These are phyloP conservation scores for Sebastes steindachneri DNA, from an alignment of 2,797 vertebrate species.

Conservation along the genomic window DNA sequence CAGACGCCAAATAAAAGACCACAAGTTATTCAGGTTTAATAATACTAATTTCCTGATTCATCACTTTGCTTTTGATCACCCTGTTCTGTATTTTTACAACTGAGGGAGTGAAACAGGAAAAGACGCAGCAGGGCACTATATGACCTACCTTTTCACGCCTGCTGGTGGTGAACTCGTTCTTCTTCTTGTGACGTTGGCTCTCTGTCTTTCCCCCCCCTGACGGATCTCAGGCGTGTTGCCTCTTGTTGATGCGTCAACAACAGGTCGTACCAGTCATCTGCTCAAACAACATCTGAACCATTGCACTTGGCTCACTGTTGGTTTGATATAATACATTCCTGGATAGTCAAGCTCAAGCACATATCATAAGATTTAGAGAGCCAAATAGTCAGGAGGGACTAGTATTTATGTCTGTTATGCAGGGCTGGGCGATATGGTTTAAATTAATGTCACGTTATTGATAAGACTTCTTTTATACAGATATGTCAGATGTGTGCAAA, in stretches of 20 bases:
- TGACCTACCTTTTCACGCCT: constrained; percentile 49
- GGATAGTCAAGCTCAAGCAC: background rate
- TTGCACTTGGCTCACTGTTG: background rate
- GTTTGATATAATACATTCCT: background rate
- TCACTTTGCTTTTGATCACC: constrained; percentile 7
- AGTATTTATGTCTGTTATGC: background rate
- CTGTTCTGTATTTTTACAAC: background rate
- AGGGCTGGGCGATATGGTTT: accelerated
- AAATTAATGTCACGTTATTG: too few species aligned
- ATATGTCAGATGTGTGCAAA: background rate
- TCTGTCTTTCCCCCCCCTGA: background rate
- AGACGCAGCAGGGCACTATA: background rate
- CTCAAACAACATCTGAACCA: background rate
- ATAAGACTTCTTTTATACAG: too few species aligned
- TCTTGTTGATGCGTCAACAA: constrained; percentile 41
- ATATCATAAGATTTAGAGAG: background rate
- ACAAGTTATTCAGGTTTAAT: background rate
- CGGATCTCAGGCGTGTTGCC: constrained; percentile 41
- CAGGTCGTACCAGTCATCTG: constrained; percentile 18
- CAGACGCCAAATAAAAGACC: constrained; percentile 15
- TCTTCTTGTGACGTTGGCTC: constrained; percentile 25
- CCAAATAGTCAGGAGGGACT: background rate
- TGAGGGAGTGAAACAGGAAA: constrained; percentile 8
- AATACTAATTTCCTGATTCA: constrained; percentile 11
- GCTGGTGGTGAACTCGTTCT: constrained; percentile 25